phyloP scores from a whole-genome alignment of 2,113 vertebrate species.

The Leptosomus discolor region DNA sequence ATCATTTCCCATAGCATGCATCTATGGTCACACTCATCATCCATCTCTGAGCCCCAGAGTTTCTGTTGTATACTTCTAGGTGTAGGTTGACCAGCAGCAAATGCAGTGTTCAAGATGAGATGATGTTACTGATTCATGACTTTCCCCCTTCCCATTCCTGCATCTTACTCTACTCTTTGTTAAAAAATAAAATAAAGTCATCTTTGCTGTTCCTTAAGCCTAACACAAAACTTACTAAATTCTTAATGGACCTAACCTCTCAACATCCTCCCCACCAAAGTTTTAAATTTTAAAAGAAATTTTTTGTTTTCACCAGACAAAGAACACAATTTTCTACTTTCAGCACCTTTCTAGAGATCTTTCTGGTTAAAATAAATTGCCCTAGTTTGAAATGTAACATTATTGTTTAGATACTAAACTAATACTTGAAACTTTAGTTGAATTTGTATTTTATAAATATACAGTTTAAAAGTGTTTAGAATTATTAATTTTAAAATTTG shows the following conservation, averaged over 20 bases:
- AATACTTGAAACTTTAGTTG: not conserved
- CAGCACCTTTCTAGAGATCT: not conserved
- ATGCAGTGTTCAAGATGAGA: not conserved
- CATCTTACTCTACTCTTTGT: not conserved
- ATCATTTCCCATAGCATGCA: not conserved
- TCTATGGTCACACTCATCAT: not conserved
- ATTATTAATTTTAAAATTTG: not conserved
- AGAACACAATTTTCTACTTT: not conserved
- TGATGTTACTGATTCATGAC: not conserved
- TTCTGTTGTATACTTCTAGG: not conserved
- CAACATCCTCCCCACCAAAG: not conserved
- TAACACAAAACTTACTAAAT: not conserved
- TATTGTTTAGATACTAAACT: not conserved
- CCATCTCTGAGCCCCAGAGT: not conserved
- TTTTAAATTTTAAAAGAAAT: not conserved
- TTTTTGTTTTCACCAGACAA: not conserved
- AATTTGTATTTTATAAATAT: not conserved
- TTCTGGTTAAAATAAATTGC: not conserved
- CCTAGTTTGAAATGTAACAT: not conserved
- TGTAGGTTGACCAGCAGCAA: not conserved
- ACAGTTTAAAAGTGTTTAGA: not conserved
- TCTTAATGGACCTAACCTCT: not conserved
- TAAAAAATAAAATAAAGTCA: not conserved
- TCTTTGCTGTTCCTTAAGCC: not conserved
- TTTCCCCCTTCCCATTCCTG: not conserved